Evolutionary conservation across 2,888 invertebrate genomes (phyloP), one percentile per base, ranked within the genome.

Genomic region (Drosophila sordidula): DNA sequence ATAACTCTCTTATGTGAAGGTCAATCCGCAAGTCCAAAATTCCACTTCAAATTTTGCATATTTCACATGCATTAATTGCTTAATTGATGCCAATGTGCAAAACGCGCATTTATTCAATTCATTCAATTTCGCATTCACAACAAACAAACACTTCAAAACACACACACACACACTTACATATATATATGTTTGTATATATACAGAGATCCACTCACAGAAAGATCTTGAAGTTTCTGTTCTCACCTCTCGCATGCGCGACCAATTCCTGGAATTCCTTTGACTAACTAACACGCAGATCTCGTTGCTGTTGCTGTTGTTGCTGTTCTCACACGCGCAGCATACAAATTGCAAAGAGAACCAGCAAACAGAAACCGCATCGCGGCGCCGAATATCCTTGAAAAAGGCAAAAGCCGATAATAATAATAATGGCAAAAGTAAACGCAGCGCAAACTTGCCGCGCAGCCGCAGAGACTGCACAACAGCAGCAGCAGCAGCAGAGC

Each of bases 361-460:
- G 12, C 34, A 1, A 12, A 46, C 16, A 41, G 42, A 14, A 45
- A 22, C 39, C 42, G 34, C 38, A 52, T 36, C 18, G 56, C 77
- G 84, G 66, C 87, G 84, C 84, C 84, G 82, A 83, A 85, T 87
- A 87, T 87, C 88, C 83, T 87, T 87, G 88, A 83, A 75, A 83
- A 72, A 82, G 68, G 70, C 75, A 81, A 80, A 80, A 52, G 67
- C 75, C 81, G 85, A 81, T 80, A 78, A 80, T 57, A 75, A 79
- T 69, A 80, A 70, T 51, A 63, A 67, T 65, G 50, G 25, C 65
- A 57, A 50, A 46, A 73, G 55, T 54, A 80, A 72, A 73, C 69
- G 74, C 73, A 78, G 56, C 66, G 36, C 59, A 70, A 78, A 54
- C 69, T 74, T 71, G 70, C 68, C 54, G 63, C 74, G 80, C 83